A percentile compares a stretch with the other conserved stretches of the same genome.
Evolutionary conservation across 2,888 invertebrate genomes (phyloP).

Genomic region (Philaethria dido): DNA sequence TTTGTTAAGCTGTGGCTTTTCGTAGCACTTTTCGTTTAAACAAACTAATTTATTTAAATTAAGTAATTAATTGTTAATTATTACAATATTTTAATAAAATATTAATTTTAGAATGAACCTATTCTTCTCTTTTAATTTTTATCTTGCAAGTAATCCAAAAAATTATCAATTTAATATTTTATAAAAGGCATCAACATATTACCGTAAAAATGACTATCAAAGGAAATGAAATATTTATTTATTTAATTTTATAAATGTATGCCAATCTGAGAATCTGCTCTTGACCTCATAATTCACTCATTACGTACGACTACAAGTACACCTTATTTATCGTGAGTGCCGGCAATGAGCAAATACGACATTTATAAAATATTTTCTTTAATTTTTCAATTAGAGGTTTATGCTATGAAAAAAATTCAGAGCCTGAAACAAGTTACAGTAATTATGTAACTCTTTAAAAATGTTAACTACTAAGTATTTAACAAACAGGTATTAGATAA

Average conservation of each 20-base stretch:
- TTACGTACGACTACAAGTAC: conserved; percentile 31
- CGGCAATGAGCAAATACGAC: conserved; percentile 30
- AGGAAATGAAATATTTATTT: conserved; percentile 9
- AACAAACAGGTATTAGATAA: background rate
- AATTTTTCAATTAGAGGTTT: conserved; percentile 1
- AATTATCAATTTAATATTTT: background rate
- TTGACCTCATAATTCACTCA: conserved; percentile 35
- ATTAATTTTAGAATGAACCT: background rate
- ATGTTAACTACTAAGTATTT: background rate
- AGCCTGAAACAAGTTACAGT: background rate
- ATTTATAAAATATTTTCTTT: conserved; percentile 21
- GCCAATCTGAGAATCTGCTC: conserved; percentile 29
- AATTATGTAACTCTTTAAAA: background rate
- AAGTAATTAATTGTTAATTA: conserved; percentile 20
- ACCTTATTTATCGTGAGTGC: conserved; percentile 28
- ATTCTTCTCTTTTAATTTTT: background rate
- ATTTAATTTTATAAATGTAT: conserved; percentile 24
- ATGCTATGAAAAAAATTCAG: background rate
- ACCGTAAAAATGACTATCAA: background rate
- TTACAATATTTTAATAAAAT: conserved; percentile 10
- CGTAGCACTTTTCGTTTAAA: conserved; percentile 45
- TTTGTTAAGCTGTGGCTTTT: conserved; percentile 67
- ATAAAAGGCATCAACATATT: background rate
- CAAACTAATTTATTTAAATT: conserved; percentile 30
- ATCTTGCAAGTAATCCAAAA: background rate